Conservation (phyloP, 1,140 invertebrate genomes). For the Phortica variegata region DNA sequence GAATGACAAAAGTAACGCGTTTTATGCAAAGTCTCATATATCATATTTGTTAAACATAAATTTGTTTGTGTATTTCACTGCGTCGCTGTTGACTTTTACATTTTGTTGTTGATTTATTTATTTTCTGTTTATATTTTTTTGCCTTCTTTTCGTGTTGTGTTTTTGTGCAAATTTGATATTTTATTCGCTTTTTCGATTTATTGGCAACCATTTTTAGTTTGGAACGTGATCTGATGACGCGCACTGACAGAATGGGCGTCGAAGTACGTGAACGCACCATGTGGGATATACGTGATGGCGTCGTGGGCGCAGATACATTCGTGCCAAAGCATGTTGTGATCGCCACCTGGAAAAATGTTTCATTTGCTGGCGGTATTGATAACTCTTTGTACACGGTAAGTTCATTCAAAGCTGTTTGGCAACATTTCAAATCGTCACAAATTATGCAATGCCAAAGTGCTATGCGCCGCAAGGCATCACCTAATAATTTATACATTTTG, state of each 20-base stretch:
- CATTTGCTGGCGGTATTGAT: slow-evolving; percentile 84
- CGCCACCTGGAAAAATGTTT: slow-evolving; percentile 95
- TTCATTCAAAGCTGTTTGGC: neutral
- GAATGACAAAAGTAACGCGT: neutral
- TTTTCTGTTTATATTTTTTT: slow-evolving; percentile 14
- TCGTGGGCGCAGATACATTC: slow-evolving; percentile 88
- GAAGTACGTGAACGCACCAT: slow-evolving; percentile 82
- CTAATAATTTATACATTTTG: too few species aligned
- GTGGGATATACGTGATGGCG: slow-evolving; percentile 87
- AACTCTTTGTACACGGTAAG: slow-evolving; percentile 75
- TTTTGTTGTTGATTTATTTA: slow-evolving; percentile 5
- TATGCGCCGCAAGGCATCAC: too few species aligned
- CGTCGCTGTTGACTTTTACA: slow-evolving; percentile 7
- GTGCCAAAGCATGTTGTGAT: slow-evolving; percentile 86
- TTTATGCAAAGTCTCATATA: neutral
- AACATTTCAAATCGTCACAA: too few species aligned
- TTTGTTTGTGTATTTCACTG: neutral
- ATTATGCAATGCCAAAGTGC: too few species aligned
- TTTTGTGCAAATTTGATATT: slow-evolving; percentile 27
- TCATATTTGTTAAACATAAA: neutral
- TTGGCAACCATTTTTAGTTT: slow-evolving; percentile 56
- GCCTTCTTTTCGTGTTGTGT: neutral
- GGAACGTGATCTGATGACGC: slow-evolving; percentile 70
- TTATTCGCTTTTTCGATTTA: slow-evolving; percentile 9
- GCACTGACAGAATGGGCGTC: slow-evolving; percentile 80